Evolutionary conservation across 2,113 vertebrate genomes (phyloP).

Genomic region (Podilymbus podiceps): DNA sequence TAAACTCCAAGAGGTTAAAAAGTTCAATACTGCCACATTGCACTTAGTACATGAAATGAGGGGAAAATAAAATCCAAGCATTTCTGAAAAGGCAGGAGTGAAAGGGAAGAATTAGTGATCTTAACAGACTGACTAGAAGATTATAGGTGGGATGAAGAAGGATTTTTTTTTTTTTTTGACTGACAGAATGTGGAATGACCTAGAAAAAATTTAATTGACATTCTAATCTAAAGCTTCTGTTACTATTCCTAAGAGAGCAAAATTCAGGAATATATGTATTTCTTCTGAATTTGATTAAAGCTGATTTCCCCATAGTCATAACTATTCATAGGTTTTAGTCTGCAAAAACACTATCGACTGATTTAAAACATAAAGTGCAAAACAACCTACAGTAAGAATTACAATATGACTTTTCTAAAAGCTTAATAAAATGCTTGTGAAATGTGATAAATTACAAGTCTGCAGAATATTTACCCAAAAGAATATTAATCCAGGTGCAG

Average conservation of each 20-base stretch:
- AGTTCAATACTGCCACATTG: not conserved
- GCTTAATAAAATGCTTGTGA: not conserved
- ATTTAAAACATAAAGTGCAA: not conserved
- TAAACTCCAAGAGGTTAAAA: not conserved
- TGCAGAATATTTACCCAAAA: not conserved
- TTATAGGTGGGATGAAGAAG: not conserved
- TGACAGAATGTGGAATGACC: not conserved
- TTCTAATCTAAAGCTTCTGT: not conserved
- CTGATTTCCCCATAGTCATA: not conserved
- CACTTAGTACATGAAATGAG: not conserved
- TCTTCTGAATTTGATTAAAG: not conserved
- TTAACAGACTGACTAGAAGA: not conserved
- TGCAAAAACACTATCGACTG: not conserved
- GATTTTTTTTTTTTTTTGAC: not conserved
- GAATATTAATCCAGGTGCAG: not conserved
- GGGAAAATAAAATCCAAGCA: not conserved
- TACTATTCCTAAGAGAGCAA: not conserved
- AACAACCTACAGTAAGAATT: not conserved
- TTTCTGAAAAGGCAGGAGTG: not conserved
- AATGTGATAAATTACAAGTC: not conserved
- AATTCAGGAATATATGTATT: not conserved
- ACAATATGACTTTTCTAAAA: not conserved
- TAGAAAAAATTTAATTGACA: not conserved
- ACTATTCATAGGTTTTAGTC: not conserved
- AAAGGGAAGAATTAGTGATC: not conserved